Percentiles rank a stretch among this genome's conserved stretches.
phyloP scores from a whole-genome alignment of 2,888 invertebrate species.

The Fragum fragum region DNA sequence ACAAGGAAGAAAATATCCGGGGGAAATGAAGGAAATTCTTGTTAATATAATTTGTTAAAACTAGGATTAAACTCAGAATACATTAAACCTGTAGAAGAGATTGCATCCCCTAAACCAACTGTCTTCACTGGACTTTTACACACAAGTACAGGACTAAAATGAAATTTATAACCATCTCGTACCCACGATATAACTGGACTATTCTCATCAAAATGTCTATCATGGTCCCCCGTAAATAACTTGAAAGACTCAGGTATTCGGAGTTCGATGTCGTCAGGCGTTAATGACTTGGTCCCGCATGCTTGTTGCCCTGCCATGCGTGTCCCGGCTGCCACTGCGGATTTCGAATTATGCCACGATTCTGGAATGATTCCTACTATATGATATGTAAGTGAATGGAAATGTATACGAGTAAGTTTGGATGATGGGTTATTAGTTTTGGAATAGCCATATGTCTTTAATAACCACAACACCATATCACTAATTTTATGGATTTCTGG shows the following conservation, averaged over 20 bases:
- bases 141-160: slow-evolving; percentile 87
- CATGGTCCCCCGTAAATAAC: slow-evolving; percentile 76
- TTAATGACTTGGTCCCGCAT: slow-evolving; percentile 80
- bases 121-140: slow-evolving; percentile 87
- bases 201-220: slow-evolving; percentile 76
- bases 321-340: slow-evolving; percentile 87
- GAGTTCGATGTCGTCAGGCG: slow-evolving; percentile 85
- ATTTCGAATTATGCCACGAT: slow-evolving; percentile 86
- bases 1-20: too few species aligned
- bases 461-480: slow-evolving; percentile 87
- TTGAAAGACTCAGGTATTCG: slow-evolving; percentile 85
- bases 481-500: slow-evolving; percentile 87
- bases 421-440: slow-evolving; percentile 79
- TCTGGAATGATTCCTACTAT: slow-evolving; percentile 85
- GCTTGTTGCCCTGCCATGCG: slow-evolving; percentile 87
- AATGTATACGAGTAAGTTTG: slow-evolving; percentile 87
- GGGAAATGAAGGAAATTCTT: too few species aligned
- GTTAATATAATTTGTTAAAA: slow-evolving; percentile 31
- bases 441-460: slow-evolving; percentile 86
- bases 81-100: slow-evolving; percentile 87
- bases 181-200: slow-evolving; percentile 86
- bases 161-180: slow-evolving; percentile 86
- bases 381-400: slow-evolving; percentile 88
- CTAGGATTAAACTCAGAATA: slow-evolving; percentile 83
- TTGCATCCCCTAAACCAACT: slow-evolving; percentile 88